Base-by-base conservation (phyloP, 2,113 vertebrate species). In the Emydura subglobosa region DNA sequence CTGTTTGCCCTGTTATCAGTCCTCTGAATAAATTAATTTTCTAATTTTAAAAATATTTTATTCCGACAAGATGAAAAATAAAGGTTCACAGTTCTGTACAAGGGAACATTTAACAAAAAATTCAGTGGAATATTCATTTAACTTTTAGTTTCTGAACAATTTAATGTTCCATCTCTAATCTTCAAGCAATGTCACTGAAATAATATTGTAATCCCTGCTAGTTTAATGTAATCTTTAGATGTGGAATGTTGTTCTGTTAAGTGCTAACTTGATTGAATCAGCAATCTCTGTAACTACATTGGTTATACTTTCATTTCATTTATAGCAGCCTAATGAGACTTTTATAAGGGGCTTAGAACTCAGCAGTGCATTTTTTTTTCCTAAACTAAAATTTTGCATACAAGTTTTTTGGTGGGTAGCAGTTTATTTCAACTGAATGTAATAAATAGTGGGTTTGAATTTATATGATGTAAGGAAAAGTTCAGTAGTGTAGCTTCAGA, bases 221-320 rank as follows among this genome's bases (percentile, higher is more conserved):
- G 34, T 51, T 53, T 81, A 54, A 81, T 57, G n/a, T 54, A 86
- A 84, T 85, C 21, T 79, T 91, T 83, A 91, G 53, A 83, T 82
- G 93, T 94, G 31, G 31, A 88, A 91, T 83, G 1, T 83, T 93
- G 44, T 42, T 83, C 85, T 76, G 21, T 83, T 84, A 94, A 96
- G 74, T 82, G 53, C 88, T 88, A 10, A 74, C 84, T 93, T 87
- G 54, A 92, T 92, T 93, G 88, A 93, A 92, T 93, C 89, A 94
- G 76, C 79, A 44, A 3, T 86, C 90, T 59, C 59, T 91, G 50
- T 82, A 92, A 94, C 92, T 95, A 76, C 17, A 49, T 47, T 19
- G 78, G 79, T 90, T 87, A 54, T n/a, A 92, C n/a, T 91, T 54
- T 49, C 47, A 31, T 91, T 91, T 88, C 87, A 91, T 44, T 72